Evolutionary conservation across 2,888 invertebrate species (phyloP).

Genomic region (Neoitamus cyanurus): DNA sequence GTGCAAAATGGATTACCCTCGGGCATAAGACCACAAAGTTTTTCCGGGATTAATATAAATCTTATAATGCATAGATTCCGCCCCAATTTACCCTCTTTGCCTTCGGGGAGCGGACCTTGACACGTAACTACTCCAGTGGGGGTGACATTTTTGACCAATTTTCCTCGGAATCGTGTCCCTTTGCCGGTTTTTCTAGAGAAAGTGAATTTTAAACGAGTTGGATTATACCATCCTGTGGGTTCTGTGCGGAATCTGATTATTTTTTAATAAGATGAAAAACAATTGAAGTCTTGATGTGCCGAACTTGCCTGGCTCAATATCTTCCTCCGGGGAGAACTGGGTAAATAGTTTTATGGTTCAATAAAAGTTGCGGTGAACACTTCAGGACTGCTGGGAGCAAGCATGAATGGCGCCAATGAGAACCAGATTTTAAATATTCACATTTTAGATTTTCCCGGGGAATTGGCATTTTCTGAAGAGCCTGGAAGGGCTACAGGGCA

Average conservation of each 20-base stretch:
- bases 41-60: slow-evolving; percentile 22
- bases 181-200: background rate
- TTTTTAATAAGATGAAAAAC: slow-evolving; percentile 1
- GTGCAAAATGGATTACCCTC: slow-evolving; percentile 22
- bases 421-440: background rate
- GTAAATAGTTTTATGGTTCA: background rate
- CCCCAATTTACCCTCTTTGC: background rate
- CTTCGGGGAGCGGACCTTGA: background rate
- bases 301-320: background rate
- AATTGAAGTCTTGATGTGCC: background rate
- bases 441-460: background rate
- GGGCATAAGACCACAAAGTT: slow-evolving; percentile 3
- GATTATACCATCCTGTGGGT: background rate
- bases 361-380: background rate
- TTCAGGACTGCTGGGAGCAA: background rate
- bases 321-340: background rate
- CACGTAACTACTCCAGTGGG: background rate
- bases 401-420: background rate
- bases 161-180: background rate
- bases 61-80: slow-evolving; percentile 23
- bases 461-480: background rate
- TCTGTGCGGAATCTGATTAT: background rate
- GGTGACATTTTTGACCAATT: background rate
- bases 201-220: background rate
- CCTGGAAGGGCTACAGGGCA: background rate